Evolutionary conservation across 2,797 vertebrate species (phyloP), one percentile per base, ranked within the genome.

Genomic region (Ctenopoma kingsleyae): DNA sequence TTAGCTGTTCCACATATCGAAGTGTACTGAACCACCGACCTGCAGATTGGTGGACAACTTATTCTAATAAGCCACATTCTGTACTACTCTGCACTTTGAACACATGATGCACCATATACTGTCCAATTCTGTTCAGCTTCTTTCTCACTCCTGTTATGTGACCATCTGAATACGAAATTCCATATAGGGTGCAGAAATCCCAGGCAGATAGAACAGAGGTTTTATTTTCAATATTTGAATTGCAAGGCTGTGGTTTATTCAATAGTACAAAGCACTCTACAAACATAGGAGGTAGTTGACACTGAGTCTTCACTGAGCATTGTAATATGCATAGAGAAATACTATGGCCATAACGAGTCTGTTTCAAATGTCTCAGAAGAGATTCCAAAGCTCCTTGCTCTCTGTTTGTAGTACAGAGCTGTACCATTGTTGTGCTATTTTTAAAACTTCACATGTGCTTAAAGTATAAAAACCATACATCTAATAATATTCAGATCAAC

Each of bases 231-330:
- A 15, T 58, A 44, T 80, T 76, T 74, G 23, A 1, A 71, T 72
- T 76, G 72, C 82, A 77, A 86, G 85, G 79, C 79, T 19, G 30
- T 74, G 43, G 50, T 85, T 83, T 53, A 56, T 54, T 82, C 62
- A 60, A 72, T 78, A 84, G 76, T 89, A 87, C 84, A 91, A 89
- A 92, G 91, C 80, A 87, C 81, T 70, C 59, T 84, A 80, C 85
- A 91, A 89, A 92, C 80, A 72, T 74, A 63, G 84, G 92, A 93
- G 92, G 92, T 93, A 93, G 92, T 89, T 32, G 40, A 87, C 69
- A 76, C 76, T 15, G 77, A 87, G 82, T 83, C 84, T 78, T 86
- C 82, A 79, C 78, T 89, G 84, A 84, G 74, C 79, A 78, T 77
- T 85, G 79, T 67, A 58, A 74, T 82, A 84, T 93, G 91, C 92